Base-by-base conservation (phyloP, 2,888 invertebrate species). In the Phytoseiulus persimilis region DNA sequence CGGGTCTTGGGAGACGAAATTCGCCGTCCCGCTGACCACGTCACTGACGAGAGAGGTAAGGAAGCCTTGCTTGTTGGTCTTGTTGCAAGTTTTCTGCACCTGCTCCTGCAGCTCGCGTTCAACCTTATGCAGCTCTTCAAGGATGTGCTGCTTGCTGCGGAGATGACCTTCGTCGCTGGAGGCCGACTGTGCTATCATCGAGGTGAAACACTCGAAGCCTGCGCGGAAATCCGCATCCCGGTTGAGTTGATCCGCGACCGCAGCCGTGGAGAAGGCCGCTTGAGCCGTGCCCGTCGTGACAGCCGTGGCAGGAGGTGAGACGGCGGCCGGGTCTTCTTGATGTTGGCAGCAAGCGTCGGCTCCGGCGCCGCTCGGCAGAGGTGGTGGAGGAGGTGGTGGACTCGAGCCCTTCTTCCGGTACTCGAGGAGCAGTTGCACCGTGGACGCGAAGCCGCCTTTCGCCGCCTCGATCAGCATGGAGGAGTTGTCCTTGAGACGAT, bases 381-480 rank as follows among this genome's bases (percentile, higher is more conserved):
- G 91, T 46, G 90, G 90, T 65, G 65, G 65, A 89, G 93, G 94
- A 93, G 92, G 94, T 93, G 93, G 91, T n/a, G 92, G 91, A 89
- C 91, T 90, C 11, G 94, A 94, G 94, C 96, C 94, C 94, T 95
- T 94, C 92, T 96, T 96, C 46, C 98, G 97, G 94, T 96, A 98
- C 93, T 99, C 98, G 91, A 99, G 94, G 91, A 99, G 94, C 92
- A 98, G 94, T 93, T 97, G 97, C 90, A 99, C 98, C 90, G 99
- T 98, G 91, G 95, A 95, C 32, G 98, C 97, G 93, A 99, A 98
- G 0, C 99, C 99, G 89, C 98, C 98, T 93, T 98, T 98, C 89
- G 99, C 96, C 90, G 98, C 99, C 93, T 99, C 99, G 92, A 99
- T 98, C 91, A 99, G 94, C 96, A 98, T 99, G 90, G 98, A 98